Evolutionary conservation across 2,888 invertebrate genomes (phyloP), one percentile per base, ranked within the genome.

Genomic region (Balanococcus diminutus): DNA sequence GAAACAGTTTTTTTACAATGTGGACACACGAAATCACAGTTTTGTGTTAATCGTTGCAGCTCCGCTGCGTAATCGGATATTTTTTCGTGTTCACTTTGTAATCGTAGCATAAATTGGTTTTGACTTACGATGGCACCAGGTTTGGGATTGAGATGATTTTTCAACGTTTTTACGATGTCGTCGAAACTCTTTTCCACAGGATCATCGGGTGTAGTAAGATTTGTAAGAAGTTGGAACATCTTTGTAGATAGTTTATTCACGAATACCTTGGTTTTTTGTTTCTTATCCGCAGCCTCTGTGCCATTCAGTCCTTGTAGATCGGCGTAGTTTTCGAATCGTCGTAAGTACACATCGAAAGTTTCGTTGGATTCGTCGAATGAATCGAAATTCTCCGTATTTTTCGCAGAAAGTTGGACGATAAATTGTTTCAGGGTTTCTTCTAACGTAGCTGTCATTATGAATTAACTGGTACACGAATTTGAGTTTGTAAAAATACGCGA

Each of bases 1-100:
- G 56, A 22, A 31, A 51, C 31, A 22, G 56, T 16, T 32, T 39
- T 51, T 83, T 83, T 25, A 61, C 83, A 83, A 9, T 83, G 39
- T 42, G 39, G 39, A 42, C 81, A 81, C 6, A n/a, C 25, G 19
- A 81, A 81, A 36, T 39, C 39, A 11, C 81, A 81, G 36, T 36
- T 51, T 51, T 51, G 14, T 3, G 16, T 51, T 4, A 51, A 14
- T 14, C 19, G 14, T 19, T 46, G 81, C 25, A 81, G 19, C 39
- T 81, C 81, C 19, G 51, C 51, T 51, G 19, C 51, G 19, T 8
- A 51, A 14, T 51, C 51, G 14, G 3, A 4, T 5, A 51, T 51
- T n/a, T 14, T n/a, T 51, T 51, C 51, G 3, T 14, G 6, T 8
- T 51, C 51, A n/a, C 19, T 51, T 51, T 51, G 51, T 3, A 51